These are phyloP conservation scores for Dolichallabes microphthalmus DNA, from an alignment of 2,113 vertebrate species.

Conservation along the genomic window DNA sequence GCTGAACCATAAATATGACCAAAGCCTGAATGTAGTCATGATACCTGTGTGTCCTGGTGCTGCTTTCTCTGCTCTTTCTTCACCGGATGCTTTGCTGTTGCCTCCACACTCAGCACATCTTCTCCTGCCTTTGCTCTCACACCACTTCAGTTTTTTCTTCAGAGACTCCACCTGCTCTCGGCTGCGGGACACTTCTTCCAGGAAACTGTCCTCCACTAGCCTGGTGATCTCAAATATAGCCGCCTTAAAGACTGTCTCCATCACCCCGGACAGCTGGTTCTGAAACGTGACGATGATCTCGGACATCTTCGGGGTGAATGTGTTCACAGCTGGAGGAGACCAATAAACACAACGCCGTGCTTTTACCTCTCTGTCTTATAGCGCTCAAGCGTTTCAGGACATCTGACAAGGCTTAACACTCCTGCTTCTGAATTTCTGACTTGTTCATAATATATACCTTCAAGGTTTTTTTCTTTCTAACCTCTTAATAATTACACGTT, in stretches of 20 bases:
- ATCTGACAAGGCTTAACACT: neutral
- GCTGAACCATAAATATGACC: neutral
- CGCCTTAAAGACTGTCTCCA: conserved; percentile 78
- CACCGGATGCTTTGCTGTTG: conserved; percentile 29
- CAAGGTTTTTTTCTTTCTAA: neutral
- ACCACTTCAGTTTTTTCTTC: conserved; percentile 67
- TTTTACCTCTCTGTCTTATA: neutral
- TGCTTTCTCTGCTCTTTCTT: conserved; percentile 15
- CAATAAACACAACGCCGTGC: neutral
- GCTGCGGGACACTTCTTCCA: conserved; percentile 71
- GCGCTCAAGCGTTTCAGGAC: neutral
- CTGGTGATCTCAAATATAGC: conserved; percentile 78
- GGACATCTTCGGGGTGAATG: conserved; percentile 56
- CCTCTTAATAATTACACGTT: too few species aligned
- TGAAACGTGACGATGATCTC: conserved; percentile 70
- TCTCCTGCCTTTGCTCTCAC: conserved; percentile 56
- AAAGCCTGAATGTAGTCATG: neutral
- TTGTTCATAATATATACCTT: neutral
- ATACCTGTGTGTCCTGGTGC: conserved; percentile 53
- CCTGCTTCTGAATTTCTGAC: neutral
- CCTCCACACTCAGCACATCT: conserved; percentile 63
- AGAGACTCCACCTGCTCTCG: conserved; percentile 71
- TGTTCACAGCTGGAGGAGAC: neutral
- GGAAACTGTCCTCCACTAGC: conserved; percentile 73
- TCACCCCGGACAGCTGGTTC: conserved; percentile 75